Base-by-base conservation (phyloP, 2,888 invertebrate genomes). In the Ophioninae sp. region DNA sequence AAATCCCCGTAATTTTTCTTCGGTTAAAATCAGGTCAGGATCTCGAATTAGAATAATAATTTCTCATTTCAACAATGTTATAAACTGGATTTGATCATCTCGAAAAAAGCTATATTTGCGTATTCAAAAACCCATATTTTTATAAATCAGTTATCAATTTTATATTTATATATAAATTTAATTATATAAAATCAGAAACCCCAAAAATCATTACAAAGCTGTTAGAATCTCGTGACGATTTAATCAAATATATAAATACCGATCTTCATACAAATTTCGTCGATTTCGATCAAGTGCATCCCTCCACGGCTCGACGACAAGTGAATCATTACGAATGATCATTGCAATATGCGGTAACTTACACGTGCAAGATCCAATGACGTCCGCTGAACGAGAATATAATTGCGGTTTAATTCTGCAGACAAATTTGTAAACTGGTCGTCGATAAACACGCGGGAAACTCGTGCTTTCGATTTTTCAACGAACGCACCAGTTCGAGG, bases 391-490 rank as follows among this genome's bases (percentile, higher is more conserved):
- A 39, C 20, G n/a, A 20, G n/a, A 59, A 65, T 76, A 65, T 17
- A 21, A n/a, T 65, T 67, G n/a, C 37, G 67, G 61, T 21, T 67
- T 21, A 67, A 67, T 67, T 39, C 72, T 23, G 44, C 7, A 50
- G 10, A 72, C 44, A 23, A 44, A 81, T 75, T 81, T 70, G 50
- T 59, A 76, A 72, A 77, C 76, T 56, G 21, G 76, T 67, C 68
- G 67, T n/a, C 41, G 30, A 61, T 80, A 74, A 77, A 57, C 81
- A 84, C 68, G 81, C 72, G 59, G 17, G 20, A 44, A 61, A n/a
- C 79, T 75, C 79, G 81, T 84, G 81, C 65, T 65, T 68, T 65
- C n/a, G 69, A 61, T 78, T 44, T 59, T n/a, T 76, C 21, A 21
- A 23, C 70, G 65, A 56, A 56, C 41, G 23, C 37, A 30, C 30